These are phyloP conservation scores for Pangasius mekongensis DNA, from an alignment of 2,797 vertebrate species.

Conservation along the genomic window DNA sequence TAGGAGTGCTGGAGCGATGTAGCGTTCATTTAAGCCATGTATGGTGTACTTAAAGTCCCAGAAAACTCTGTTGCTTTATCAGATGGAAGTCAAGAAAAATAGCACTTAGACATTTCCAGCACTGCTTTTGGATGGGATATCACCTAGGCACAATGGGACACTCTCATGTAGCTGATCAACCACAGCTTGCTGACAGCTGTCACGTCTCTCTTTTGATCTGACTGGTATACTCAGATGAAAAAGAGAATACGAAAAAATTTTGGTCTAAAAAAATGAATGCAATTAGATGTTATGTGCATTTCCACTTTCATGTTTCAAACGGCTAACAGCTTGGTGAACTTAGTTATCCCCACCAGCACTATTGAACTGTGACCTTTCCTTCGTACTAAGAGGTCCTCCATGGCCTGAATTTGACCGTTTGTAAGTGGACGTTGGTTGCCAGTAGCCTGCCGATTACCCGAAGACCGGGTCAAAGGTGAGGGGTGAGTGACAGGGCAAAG, in stretches of 20 bases:
- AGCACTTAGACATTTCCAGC: constrained; percentile 22
- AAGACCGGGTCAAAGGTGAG: constrained; percentile 53
- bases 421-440: constrained; percentile 28
- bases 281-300: not conserved
- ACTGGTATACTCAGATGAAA: not conserved
- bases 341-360: constrained; percentile 3
- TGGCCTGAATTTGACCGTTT: constrained; percentile 39
- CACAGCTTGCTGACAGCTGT: constrained; percentile 39
- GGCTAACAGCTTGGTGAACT: not conserved
- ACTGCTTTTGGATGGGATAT: constrained; percentile 37
- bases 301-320: constrained; percentile 10
- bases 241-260: not conserved
- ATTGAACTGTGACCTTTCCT: constrained; percentile 15
- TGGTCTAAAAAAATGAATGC: not conserved
- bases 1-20: constrained; percentile 19
- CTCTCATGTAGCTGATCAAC: constrained; percentile 8
- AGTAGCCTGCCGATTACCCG: constrained; percentile 49
- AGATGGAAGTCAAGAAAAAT: constrained; percentile 41
- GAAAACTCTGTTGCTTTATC: constrained; percentile 26
- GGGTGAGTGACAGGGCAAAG: constrained; percentile 60
- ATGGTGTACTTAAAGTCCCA: constrained; percentile 29
- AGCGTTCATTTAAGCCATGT: constrained; percentile 28
- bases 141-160: constrained; percentile 19
- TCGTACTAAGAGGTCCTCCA: constrained; percentile 12
- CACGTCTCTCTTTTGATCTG: constrained; percentile 18